Percentiles rank a stretch among this genome's conserved stretches.
These are phyloP conservation scores for Microcebus griseorufus DNA, from an alignment of 2,113 vertebrate species.

Conservation along the genomic window DNA sequence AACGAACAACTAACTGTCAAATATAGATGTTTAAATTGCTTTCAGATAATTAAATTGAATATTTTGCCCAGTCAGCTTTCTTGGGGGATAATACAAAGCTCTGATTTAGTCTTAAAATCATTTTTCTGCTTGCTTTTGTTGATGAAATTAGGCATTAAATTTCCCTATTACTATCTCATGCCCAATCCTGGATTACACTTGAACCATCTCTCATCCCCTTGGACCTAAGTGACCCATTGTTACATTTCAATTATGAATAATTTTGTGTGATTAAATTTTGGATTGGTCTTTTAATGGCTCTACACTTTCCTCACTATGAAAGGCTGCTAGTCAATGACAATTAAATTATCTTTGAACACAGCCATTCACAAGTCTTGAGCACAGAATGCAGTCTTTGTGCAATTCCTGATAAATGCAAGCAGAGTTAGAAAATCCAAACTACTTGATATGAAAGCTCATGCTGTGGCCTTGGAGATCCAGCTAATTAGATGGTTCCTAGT, in stretches of 20 bases:
- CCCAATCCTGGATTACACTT: not conserved
- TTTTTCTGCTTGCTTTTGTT: not conserved
- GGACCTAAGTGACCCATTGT: not conserved
- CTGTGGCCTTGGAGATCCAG: not conserved
- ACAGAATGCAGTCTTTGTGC: not conserved
- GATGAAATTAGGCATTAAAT: not conserved
- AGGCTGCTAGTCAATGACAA: not conserved
- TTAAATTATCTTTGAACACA: not conserved
- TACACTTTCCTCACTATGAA: not conserved
- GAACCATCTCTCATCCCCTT: not conserved
- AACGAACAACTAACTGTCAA: conserved; percentile 13
- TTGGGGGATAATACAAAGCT: conserved; percentile 51
- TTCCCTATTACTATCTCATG: not conserved
- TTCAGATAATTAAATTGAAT: conserved; percentile 28
- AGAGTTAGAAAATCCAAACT: not conserved
- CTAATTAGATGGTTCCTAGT: not conserved
- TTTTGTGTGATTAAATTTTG: not conserved
- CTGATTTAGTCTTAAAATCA: conserved; percentile 34
- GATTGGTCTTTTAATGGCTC: not conserved
- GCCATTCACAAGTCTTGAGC: not conserved
- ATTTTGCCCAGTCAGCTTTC: not conserved
- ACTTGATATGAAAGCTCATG: not conserved
- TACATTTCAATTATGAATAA: not conserved
- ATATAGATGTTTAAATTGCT: not conserved
- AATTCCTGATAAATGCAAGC: not conserved